Base-by-base conservation (phyloP, 2,797 vertebrate species). In the Myripristis jacobus region DNA sequence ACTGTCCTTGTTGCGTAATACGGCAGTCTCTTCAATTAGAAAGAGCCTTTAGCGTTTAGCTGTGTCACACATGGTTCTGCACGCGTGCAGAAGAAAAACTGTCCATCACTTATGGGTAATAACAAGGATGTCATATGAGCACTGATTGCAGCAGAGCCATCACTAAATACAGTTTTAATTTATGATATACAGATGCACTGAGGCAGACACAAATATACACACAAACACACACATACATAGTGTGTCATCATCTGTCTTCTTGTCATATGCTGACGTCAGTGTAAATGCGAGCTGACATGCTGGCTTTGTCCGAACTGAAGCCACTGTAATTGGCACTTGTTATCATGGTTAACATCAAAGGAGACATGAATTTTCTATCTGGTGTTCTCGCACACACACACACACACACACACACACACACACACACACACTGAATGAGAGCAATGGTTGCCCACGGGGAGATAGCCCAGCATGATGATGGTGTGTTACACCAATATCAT, bases 1-100 rank as follows among this genome's bases (percentile, higher is more conserved):
- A 71, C 67, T 75, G 67, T 80, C 69, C 41, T 21, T 75, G 70
- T 82, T 81, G 68, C 53, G 70, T 79, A 85, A 82, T 18, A 8
- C 16, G 62, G 63, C 60, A 80, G 66, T 60, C 74, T 63, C 75
- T 75, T 59, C 59, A 75, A 57, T 80, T 72, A 79, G 52, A 69
- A 69, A 70, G 31, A 18, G 4, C 65, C 70, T 53, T 51, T n/a
- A 63, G 57, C 34, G n/a, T 43, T 36, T 56, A 36, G 59, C 56
- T 53, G 55, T 63, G 70, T 82, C 68, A 63, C 44, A 48, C 25
- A 60, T 56, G 27, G 34, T 73, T 77, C 66, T 54, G 41, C n/a
- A 68, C 56, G 11, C 44, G 12, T 2, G 29, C 29, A 6, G 62
- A 15, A 34, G 21, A 27, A 12, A 29, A 50, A 52, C 7, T 3